phyloP scores from a whole-genome alignment of 2,888 invertebrate species.

The Polylopha cassiicola region DNA sequence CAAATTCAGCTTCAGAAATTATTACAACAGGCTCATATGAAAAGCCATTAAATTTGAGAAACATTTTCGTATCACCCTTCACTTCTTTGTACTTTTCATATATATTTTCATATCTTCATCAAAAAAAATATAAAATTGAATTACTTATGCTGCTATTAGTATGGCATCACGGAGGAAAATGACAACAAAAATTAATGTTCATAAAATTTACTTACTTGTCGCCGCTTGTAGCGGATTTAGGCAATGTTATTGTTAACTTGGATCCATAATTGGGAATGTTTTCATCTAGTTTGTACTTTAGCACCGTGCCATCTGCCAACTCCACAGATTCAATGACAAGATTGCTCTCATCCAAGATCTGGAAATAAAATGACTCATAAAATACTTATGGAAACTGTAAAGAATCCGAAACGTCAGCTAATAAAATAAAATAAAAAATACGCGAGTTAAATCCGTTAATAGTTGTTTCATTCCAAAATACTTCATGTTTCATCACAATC shows the following conservation, averaged over 20 bases:
- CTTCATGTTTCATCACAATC: no score
- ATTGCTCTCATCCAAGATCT: slow-evolving; percentile 87
- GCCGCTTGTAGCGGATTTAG: slow-evolving; percentile 54
- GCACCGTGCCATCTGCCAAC: slow-evolving; percentile 71
- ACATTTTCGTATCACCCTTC: not conserved
- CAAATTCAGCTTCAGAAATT: not conserved
- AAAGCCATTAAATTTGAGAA: not conserved
- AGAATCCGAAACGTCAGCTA: no score
- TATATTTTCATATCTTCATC: slow-evolving; percentile 5
- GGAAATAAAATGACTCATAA: slow-evolving; percentile 31
- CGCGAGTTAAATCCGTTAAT: no score
- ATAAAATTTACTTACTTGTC: slow-evolving; percentile 57
- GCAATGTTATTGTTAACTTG: slow-evolving; percentile 84
- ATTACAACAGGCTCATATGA: not conserved
- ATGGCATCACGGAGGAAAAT: no score
- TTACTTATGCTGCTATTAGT: not conserved
- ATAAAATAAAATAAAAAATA: no score
- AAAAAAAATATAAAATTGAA: not conserved
- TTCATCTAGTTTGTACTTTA: slow-evolving; percentile 79
- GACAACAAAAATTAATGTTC: no score
- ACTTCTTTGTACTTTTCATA: not conserved
- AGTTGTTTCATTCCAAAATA: no score
- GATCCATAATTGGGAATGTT: slow-evolving; percentile 84
- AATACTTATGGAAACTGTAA: not conserved
- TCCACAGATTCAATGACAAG: slow-evolving; percentile 80